Base-by-base conservation (phyloP, 2,797 vertebrate species). In the Chromobotia macracanthus region DNA sequence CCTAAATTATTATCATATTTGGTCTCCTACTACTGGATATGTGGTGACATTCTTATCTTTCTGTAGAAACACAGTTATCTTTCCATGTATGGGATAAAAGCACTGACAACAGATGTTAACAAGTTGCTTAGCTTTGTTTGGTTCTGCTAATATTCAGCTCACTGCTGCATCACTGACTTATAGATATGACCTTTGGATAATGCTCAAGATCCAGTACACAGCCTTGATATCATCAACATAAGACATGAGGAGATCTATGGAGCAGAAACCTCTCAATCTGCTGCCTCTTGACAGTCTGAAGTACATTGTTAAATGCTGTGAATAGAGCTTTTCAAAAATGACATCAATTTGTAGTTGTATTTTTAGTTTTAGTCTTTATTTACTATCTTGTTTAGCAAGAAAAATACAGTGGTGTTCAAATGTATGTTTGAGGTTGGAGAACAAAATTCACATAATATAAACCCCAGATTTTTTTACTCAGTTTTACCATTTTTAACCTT, bases 161-260 rank as follows among this genome's bases (percentile, higher is more conserved):
- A 65, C 41, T 35, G 21, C 41, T 71, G 55, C 63, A 21, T 71
- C 28, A 53, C 19, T 41, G 76, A 71, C 67, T 44, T 31, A 78
- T 71, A 64, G 25, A 35, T 38, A 70, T 70, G 55, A 70, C 75
- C 75, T 77, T 70, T 70, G 48, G 28, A 38, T 69, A 61, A 69
- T 69, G 55, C 44, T 69, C 23, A 60, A 51, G 66, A 78, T 63
- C 46, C 31, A 71, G 56, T 70, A 78, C 35, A 53, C 58, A 71
- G 53, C 58, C 28, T 78, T 46, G 53, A 44, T 51, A 63, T 70
- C 67, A 50, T 70, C 76, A 25, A 63, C 19, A 53, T 78, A 44
- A 75, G 48, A 71, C 31, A 0, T 55, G 46, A 64, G 3, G 31
- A 41, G 76, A 46, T 71, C 66, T 15, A 10, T 15, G 46, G 23